phyloP scores from a whole-genome alignment of 2,888 invertebrate genomes.

The Lasioglossum vierecki region DNA sequence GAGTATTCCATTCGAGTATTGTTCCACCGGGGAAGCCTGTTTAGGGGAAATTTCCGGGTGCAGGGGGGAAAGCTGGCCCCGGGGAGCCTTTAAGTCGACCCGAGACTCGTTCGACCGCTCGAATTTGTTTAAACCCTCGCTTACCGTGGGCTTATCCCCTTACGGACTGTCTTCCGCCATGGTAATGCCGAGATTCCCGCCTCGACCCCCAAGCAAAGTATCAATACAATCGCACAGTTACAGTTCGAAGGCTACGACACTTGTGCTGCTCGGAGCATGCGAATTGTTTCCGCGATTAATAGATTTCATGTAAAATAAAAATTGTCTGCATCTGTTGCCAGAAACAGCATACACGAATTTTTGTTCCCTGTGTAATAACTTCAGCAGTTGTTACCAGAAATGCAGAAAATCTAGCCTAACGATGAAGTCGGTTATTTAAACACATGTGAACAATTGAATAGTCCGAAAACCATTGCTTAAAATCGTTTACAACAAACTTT shows the following conservation, averaged over 20 bases:
- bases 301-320: background rate
- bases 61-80: background rate
- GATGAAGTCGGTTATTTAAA: too few species aligned
- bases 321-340: background rate
- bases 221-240: background rate
- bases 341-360: background rate
- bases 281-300: too few species aligned
- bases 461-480: too few species aligned
- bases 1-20: constrained; percentile 22
- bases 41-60: background rate
- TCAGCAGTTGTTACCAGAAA: too few species aligned
- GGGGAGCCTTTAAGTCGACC: constrained; percentile 3
- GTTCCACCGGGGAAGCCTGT: background rate
- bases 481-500: too few species aligned
- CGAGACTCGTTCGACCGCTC: background rate
- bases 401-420: too few species aligned
- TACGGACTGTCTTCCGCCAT: background rate
- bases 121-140: background rate
- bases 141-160: background rate
- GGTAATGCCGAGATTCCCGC: background rate
- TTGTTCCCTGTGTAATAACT: too few species aligned
- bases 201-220: background rate
- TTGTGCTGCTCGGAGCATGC: background rate
- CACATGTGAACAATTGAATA: too few species aligned
- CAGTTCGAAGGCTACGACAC: background rate